Base-by-base conservation (phyloP, 2,888 invertebrate genomes). In the Laspeyria flexula region DNA sequence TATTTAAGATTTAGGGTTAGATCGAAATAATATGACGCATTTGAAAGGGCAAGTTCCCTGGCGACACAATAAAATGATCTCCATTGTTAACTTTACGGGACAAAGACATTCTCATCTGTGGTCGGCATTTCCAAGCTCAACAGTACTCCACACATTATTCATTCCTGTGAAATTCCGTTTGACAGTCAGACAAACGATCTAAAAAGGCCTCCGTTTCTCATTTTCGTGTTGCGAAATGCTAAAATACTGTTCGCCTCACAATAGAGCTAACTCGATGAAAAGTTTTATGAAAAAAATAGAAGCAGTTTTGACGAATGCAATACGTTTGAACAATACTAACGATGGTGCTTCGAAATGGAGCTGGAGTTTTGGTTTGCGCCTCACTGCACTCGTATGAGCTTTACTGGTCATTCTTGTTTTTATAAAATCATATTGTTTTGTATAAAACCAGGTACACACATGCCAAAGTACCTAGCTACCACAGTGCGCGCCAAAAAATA, bases 211-310 rank as follows among this genome's bases (percentile, higher is more conserved):
- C 25, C 30, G 11, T 43, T 55, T 48, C 53, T 38, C n/a, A 31
- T 56, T 50, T 65, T 55, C 38, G 38, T 47, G 34, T 21, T 13
- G 35, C 47, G 56, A 52, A 55, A 54, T 50, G 25, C 52, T 43
- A 47, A 54, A 43, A 42, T 45, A 59, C 44, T 48, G 33, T 21
- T 47, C 55, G 30, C 39, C 30, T 58, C 45, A 51, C 54, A 60
- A 61, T 57, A 42, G 30, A 47, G 31, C 23, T 29, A 55, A 54
- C 48, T 52, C 49, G 40, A 62, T 65, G 47, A 68, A 70, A 65
- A 60, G 52, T 70, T 76, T 69, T 65, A 51, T 55, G 52, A 66
- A 66, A 63, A 66, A 61, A 73, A 60, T 50, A 47, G 34, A 41
- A 39, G 16, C 40, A 61, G 53, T 65, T 62, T 55, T 59, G 37